Percentiles rank a stretch among this genome's conserved stretches.
Evolutionary conservation across 2,888 invertebrate genomes (phyloP).

Genomic region (Ochropleura plecta): DNA sequence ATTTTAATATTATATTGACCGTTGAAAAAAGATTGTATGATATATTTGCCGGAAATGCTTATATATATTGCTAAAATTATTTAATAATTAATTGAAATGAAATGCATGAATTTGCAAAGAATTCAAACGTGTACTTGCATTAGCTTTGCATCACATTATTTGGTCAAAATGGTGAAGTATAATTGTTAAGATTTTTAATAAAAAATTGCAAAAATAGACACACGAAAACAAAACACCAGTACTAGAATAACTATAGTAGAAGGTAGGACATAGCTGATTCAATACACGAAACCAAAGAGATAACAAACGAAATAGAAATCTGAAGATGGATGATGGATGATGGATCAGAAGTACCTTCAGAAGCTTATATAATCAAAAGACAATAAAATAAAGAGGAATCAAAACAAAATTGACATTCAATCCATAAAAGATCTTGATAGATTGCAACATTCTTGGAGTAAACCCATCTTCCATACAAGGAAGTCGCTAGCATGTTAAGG

Average conservation of each 20-base stretch:
- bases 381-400: conserved; percentile 29
- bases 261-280: background rate
- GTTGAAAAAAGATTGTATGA: background rate
- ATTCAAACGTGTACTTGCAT: background rate
- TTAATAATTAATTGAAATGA: background rate
- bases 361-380: background rate
- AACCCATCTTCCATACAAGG: conserved; percentile 35
- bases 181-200: background rate
- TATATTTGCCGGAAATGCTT: background rate
- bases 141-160: background rate
- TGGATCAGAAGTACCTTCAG: background rate
- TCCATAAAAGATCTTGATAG: conserved; percentile 41
- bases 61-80: background rate
- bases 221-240: background rate
- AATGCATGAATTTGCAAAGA: background rate
- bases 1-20: background rate
- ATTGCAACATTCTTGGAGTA: conserved; percentile 44
- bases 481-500: conserved; percentile 18
- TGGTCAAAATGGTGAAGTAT: background rate
- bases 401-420: conserved; percentile 43
- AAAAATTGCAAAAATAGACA: background rate
- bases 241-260: background rate
- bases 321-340: background rate
- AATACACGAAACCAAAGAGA: background rate
- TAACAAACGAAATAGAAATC: background rate